Conservation (phyloP, 2,113 vertebrate species). For the Sphyrna mokarran region DNA sequence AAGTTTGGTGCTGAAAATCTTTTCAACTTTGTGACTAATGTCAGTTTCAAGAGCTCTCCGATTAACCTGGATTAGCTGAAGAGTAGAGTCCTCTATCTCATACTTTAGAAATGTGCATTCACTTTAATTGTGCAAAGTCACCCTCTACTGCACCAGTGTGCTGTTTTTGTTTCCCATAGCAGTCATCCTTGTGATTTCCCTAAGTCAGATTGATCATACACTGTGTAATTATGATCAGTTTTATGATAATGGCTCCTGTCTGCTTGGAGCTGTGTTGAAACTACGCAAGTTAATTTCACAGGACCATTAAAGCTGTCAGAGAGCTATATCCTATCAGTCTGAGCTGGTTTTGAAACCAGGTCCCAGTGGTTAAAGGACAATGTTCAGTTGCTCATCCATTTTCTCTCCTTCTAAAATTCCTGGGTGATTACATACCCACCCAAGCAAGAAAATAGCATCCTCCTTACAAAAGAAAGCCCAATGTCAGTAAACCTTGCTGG, state of each 20-base stretch:
- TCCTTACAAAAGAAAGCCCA: not conserved
- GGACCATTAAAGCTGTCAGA: conserved; percentile 27
- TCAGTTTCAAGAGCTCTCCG: not conserved
- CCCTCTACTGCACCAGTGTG: conserved; percentile 21
- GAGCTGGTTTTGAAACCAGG: conserved; percentile 1
- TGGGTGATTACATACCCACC: conserved; percentile 14
- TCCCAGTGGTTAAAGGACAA: conserved; percentile 23
- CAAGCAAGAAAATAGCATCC: not conserved
- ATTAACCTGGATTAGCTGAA: not conserved
- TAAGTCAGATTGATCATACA: conserved; percentile 28
- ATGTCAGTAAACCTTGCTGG: conserved; percentile 7
- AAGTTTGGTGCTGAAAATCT: not conserved
- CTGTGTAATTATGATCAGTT: conserved; percentile 21
- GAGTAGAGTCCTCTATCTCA: not conserved
- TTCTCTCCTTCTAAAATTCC: not conserved
- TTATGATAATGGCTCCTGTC: not conserved
- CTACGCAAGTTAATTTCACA: conserved; percentile 30
- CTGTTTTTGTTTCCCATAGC: conserved; percentile 17
- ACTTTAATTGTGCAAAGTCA: conserved; percentile 20
- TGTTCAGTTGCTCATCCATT: conserved; percentile 18
- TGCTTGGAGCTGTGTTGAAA: not conserved
- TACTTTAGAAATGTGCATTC: not conserved
- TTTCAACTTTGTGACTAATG: not conserved
- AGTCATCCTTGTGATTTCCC: conserved; percentile 4
- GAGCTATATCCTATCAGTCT: not conserved